These are phyloP conservation scores for Halichoeres trimaculatus DNA, from an alignment of 2,113 vertebrate species.

Conservation along the genomic window DNA sequence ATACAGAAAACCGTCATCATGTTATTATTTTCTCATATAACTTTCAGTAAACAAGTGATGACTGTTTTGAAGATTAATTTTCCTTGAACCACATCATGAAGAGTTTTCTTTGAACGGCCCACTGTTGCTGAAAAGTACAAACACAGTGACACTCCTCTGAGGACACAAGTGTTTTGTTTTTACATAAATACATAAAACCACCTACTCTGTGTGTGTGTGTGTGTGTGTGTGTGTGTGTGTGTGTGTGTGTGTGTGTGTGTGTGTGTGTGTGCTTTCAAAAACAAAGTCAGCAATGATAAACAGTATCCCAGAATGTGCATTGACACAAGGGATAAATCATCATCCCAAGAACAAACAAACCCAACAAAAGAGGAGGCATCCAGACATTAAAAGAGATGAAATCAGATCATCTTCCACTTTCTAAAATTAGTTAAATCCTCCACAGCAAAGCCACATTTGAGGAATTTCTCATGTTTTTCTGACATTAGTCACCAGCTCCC, in stretches of 20 bases:
- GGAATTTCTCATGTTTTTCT: slow-evolving; percentile 24
- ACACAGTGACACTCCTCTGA: too few relatives aligned
- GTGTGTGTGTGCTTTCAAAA: not conserved
- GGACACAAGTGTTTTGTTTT: too few relatives aligned
- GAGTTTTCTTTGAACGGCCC: too few relatives aligned
- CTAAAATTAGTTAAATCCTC: slow-evolving; percentile 1
- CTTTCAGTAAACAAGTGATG: not conserved
- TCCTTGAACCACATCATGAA: too few relatives aligned
- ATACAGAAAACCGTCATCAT: not conserved
- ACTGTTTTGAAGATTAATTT: too few relatives aligned
- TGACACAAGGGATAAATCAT: not conserved
- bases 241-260: not conserved
- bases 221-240: not conserved
- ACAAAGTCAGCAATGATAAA: not conserved
- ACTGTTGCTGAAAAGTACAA: too few relatives aligned
- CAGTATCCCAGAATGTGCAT: not conserved
- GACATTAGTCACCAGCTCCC: slow-evolving; percentile 36
- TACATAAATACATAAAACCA: too few relatives aligned
- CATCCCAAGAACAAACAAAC: not conserved
- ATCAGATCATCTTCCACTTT: not conserved
- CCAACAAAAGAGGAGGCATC: not conserved
- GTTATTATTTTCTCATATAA: not conserved
- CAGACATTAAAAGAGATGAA: not conserved
- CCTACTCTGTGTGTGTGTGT: not conserved
- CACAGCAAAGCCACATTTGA: slow-evolving; percentile 25